These are phyloP conservation scores for Diplazon laetatorius DNA, from an alignment of 2,888 invertebrate genomes.

Conservation along the genomic window DNA sequence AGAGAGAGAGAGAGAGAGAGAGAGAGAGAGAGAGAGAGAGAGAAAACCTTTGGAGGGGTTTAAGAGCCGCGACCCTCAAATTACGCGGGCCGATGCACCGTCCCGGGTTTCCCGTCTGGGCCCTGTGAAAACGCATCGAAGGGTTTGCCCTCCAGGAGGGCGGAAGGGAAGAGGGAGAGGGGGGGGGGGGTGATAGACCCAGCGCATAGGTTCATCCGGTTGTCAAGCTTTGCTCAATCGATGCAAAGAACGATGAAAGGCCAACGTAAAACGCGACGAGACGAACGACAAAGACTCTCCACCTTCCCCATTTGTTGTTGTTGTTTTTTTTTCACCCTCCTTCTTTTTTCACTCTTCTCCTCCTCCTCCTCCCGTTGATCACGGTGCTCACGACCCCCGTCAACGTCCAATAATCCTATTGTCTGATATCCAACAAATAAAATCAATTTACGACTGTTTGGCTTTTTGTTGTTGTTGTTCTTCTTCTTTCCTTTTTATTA, in stretches of 20 bases:
- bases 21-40: background rate
- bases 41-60: constrained; percentile 31
- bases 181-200: constrained; percentile 8
- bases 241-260: constrained; percentile 56
- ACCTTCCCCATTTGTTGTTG: background rate
- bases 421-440: background rate
- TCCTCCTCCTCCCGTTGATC: no score
- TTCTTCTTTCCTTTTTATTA: no score
- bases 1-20: no score
- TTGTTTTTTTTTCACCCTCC: constrained; percentile 26
- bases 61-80: constrained; percentile 65
- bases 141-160: background rate
- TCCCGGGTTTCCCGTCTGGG: constrained; percentile 55
- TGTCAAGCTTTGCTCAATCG: constrained; percentile 50
- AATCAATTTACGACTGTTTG: no score
- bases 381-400: constrained; percentile 3
- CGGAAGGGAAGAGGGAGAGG: no score
- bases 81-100: constrained; percentile 67
- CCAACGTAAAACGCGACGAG: constrained; percentile 35
- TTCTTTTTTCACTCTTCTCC: constrained; percentile 1
- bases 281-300: constrained; percentile 44
- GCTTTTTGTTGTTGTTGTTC: no score
- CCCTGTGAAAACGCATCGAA: constrained; percentile 48
- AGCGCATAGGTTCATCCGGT: constrained; percentile 33
- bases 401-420: constrained; percentile 42